Percentiles rank a stretch among this genome's conserved stretches.
These are phyloP conservation scores for Esox niger DNA, from an alignment of 2,113 vertebrate species.

Conservation along the genomic window DNA sequence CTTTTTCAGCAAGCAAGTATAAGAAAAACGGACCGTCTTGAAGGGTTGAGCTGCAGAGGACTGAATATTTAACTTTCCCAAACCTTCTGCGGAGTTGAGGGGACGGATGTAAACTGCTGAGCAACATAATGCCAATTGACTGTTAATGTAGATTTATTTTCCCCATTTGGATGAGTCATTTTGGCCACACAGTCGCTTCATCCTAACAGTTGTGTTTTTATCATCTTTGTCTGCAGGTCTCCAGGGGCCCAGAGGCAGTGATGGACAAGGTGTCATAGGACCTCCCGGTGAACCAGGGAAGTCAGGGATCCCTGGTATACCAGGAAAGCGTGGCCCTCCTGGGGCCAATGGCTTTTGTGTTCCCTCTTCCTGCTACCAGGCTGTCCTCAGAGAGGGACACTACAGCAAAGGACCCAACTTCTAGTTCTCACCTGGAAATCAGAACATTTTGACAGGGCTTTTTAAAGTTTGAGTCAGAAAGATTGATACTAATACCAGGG, in stretches of 20 bases:
- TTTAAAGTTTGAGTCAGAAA: too few species aligned
- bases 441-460: not conserved
- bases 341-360: constrained; percentile 59
- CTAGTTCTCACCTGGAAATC: constrained; percentile 24
- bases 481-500: too few species aligned
- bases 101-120: too few species aligned
- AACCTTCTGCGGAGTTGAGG: too few species aligned
- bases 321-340: constrained; percentile 59
- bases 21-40: too few species aligned
- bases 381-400: constrained; percentile 38
- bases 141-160: constrained; percentile 24
- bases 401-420: constrained; percentile 66
- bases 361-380: constrained; percentile 55
- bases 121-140: constrained; percentile 18
- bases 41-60: too few species aligned
- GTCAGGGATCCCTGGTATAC: constrained; percentile 49
- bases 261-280: constrained; percentile 54
- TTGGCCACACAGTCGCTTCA: not conserved
- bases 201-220: not conserved
- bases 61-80: not conserved
- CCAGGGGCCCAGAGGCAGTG: constrained; percentile 53
- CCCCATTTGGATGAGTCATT: not conserved
- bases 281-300: constrained; percentile 56
- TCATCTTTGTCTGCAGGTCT: constrained; percentile 36
- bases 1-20: too few species aligned